phyloP scores from a whole-genome alignment of 1,140 invertebrate genomes.

The Drosophila lowei region DNA sequence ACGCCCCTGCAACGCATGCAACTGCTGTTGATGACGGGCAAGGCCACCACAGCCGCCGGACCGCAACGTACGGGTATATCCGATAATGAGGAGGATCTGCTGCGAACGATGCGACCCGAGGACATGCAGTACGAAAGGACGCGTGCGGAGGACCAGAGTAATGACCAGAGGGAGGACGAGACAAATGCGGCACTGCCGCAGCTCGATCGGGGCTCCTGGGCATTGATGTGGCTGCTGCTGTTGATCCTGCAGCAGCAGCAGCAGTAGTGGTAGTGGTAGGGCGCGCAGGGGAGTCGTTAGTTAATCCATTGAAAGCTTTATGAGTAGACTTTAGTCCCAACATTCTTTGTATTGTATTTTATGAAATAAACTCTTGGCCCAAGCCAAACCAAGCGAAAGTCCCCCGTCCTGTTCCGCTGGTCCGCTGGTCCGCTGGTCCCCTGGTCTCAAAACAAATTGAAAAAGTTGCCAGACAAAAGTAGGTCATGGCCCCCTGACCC shows the following conservation, averaged over 20 bases:
- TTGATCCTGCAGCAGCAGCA: constrained; percentile 21
- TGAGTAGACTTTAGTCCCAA: constrained; percentile 60
- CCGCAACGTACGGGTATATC: too few species aligned
- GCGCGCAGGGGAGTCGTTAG: constrained; percentile 22
- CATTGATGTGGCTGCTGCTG: constrained; percentile 46
- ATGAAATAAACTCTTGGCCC: constrained; percentile 68
- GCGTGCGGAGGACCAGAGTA: not conserved
- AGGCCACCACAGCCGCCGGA: constrained; percentile 21
- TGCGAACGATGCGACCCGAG: constrained; percentile 22
- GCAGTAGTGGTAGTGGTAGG: not conserved
- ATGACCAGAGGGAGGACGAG: constrained; percentile 2
- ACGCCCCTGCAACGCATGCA: constrained; percentile 55
- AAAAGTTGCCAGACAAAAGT: constrained; percentile 67
- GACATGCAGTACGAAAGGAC: constrained; percentile 40
- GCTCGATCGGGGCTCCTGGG: constrained; percentile 24
- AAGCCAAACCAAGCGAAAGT: constrained; percentile 36
- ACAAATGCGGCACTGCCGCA: constrained; percentile 21
- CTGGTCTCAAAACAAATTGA: constrained; percentile 61
- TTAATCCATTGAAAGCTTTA: constrained; percentile 68
- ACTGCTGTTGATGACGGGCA: constrained; percentile 38
- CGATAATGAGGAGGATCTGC: constrained; percentile 10
- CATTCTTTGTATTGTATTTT: constrained; percentile 65
- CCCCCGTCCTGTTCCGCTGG: constrained; percentile 3
- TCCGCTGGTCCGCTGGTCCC: too few species aligned
- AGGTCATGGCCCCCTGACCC: constrained; percentile 66